Base-by-base conservation (phyloP, 2,113 vertebrate species). In the Chaenogobius annularis region DNA sequence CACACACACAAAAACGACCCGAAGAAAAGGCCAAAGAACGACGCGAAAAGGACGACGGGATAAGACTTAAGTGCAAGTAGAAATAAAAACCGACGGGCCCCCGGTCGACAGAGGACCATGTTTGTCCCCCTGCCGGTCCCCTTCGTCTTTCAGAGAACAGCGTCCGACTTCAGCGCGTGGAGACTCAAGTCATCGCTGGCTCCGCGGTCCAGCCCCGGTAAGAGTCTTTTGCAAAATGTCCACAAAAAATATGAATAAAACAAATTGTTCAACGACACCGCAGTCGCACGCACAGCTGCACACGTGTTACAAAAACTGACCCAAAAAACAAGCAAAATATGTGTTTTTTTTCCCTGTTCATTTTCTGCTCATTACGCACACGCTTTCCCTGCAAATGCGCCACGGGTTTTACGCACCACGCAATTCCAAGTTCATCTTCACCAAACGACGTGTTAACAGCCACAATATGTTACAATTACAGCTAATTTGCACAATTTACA, bases 81-180 rank as follows among this genome's bases (percentile, higher is more conserved):
- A 67, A 85, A 87, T 59, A 77, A 73, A 69, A 17, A 35, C 55
- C 72, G 47, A 73, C 85, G 89, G 61, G 85, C 89, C 77, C 79
- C 82, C 87, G 89, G 88, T 90, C 89, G 88, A 91, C 90, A 88
- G 90, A 91, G 93, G 91, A 92, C 89, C 85, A 90, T 94, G 92
- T 93, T 91, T 84, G 87, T 91, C 85, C 88, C 90, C 86, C 89
- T 94, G 91, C 90, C 93, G 85, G 89, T 92, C 87, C 93, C 92
- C 92, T 94, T 94, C 91, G 92, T 94, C 87, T 94, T 94, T 93
- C 94, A 95, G 92, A 94, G 94, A 94, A 91, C 92, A 88, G 91
- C 92, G 87, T 93, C 93, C 85, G 94, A 95, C 88, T 90, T 93
- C 91, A 93, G 90, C 91, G 92, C 94, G 91, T 94, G 94, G 94